Conservation (phyloP, 2,797 vertebrate species). For the Rhynchonycteris naso region DNA sequence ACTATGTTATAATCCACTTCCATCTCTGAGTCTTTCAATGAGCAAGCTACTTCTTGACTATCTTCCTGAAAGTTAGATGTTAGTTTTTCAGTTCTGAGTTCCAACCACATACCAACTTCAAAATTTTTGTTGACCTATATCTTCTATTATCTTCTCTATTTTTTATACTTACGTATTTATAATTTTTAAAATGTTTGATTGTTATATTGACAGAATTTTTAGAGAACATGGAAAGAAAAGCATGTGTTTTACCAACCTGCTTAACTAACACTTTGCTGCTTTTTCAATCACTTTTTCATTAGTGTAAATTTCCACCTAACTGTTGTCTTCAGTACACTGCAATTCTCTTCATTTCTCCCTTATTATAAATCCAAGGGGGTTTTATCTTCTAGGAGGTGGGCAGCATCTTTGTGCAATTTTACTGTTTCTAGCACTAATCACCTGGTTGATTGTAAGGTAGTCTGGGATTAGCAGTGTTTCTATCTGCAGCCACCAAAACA, state of each 20-base stretch:
- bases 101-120: neutral
- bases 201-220: neutral
- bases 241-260: neutral
- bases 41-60: neutral
- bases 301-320: conserved; percentile 55
- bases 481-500: neutral
- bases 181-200: conserved; percentile 4
- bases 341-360: conserved; percentile 43
- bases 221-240: neutral
- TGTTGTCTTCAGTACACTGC: neutral
- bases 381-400: conserved; percentile 43
- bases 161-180: neutral
- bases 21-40: neutral
- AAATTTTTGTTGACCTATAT: neutral
- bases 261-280: conserved; percentile 19
- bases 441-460: neutral
- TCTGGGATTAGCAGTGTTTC: neutral
- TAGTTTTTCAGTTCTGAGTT: neutral
- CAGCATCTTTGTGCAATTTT: neutral
- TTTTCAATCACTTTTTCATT: conserved; percentile 64
- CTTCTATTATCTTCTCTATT: neutral
- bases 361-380: neutral
- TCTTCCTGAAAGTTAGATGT: neutral
- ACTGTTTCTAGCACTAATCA: neutral
- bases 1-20: neutral